Base-by-base conservation (phyloP, 2,113 vertebrate genomes). In the Ptychochromis oligacanthus region DNA sequence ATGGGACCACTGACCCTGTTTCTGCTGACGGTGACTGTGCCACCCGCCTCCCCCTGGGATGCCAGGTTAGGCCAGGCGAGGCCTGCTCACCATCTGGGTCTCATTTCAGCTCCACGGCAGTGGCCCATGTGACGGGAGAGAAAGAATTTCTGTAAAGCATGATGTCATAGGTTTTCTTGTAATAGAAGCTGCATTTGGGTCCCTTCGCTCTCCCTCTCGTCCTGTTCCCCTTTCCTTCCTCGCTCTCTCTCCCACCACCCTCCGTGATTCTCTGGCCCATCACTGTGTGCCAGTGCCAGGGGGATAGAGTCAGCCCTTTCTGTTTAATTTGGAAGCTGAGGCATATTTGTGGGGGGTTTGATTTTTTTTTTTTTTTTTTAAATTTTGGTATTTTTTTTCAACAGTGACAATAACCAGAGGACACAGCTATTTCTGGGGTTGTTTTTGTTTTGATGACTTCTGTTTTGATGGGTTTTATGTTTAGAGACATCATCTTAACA, bases 31-130 rank as follows among this genome's bases (percentile, higher is more conserved):
- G 15, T 74, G 52, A 70, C 81, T 74, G 54, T 58, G 64, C 61
- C 20, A 65, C 80, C 49, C 20, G 54, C 49, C 79, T 87, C 59
- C 80, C 67, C 56, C 54, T 20, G 87, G 80, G 87, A 87, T 92
- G 88, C 83, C 89, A 90, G 85, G 81, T 91, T 87, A 79, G 77
- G 83, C 80, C 81, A 56, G 43, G 83, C 59, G 62, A 24, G 85
- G 75, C 87, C 83, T 80, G 78, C 43, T 79, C 87, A 78, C 87
- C 95, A 94, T 95, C 93, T 96, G 93, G 91, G 83, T 94, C 88
- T 93, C 82, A 87, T 93, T 91, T 91, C 59, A 79, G 79, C 83
- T 84, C 80, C 70, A 28, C 18, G 60, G 88, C 82, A 85, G 82
- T 57, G 67, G 78, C 84, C 81, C 87, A 79, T 82, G 82, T 88